phyloP scores from a whole-genome alignment of 1,140 invertebrate genomes.

The Octopus sinensis region DNA sequence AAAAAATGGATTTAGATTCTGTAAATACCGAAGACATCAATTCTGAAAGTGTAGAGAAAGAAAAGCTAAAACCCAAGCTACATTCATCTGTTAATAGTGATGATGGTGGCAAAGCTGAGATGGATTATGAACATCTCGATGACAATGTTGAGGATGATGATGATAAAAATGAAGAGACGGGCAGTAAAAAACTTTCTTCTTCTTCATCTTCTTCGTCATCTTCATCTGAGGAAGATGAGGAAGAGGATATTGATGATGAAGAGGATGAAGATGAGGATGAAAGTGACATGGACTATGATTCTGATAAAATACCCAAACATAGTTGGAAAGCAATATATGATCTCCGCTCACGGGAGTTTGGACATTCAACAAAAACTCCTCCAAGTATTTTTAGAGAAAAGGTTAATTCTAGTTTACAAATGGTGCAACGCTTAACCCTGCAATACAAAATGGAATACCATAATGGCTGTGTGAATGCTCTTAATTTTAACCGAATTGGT shows the following conservation, averaged over 20 bases:
- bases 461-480: slow-evolving; percentile 85
- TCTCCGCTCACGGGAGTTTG: slow-evolving; percentile 47
- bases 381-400: slow-evolving; percentile 66
- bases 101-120: background rate
- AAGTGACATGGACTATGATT: slow-evolving; percentile 20
- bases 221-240: slow-evolving; percentile 21
- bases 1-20: slow-evolving; percentile 18
- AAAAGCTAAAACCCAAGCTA: slow-evolving; percentile 18
- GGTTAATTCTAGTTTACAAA: slow-evolving; percentile 78
- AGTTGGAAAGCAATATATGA: slow-evolving; percentile 65
- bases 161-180: slow-evolving; percentile 41
- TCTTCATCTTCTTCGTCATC: background rate
- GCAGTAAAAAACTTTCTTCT: slow-evolving; percentile 14
- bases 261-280: slow-evolving; percentile 24
- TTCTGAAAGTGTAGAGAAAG: slow-evolving; percentile 15
- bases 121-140: slow-evolving; percentile 19
- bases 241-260: slow-evolving; percentile 22
- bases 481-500: slow-evolving; percentile 78
- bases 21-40: slow-evolving; percentile 30
- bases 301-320: slow-evolving; percentile 63
- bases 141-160: slow-evolving; percentile 35
- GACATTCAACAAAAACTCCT: slow-evolving; percentile 37
- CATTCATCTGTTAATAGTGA: slow-evolving; percentile 21
- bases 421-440: slow-evolving; percentile 77
- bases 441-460: slow-evolving; percentile 77